Base-by-base conservation (phyloP, 2,113 vertebrate species). In the Grantiella picta region DNA sequence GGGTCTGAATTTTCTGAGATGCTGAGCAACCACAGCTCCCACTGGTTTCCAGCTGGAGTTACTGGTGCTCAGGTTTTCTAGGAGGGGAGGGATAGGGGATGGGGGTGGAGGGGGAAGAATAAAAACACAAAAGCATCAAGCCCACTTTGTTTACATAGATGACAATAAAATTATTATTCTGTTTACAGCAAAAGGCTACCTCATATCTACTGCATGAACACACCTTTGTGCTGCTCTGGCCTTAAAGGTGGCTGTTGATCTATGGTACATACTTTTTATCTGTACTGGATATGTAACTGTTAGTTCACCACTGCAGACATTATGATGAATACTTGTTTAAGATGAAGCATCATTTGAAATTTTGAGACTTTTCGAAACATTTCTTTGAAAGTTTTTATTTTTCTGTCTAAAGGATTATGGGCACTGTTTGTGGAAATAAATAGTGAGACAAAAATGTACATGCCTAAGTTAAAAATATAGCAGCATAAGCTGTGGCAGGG, bases 181-280 rank as follows among this genome's bases (percentile, higher is more conserved):
- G 99, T 99, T 99, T 99, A 99, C 99, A 99, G 98, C 99, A 99
- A 98, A 98, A 98, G 95, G 98, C 99, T 99, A 99, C 99, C 99
- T 99, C 99, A 99, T 99, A 97, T 96, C 96, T 95, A 98, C 98
- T 97, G 97, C 98, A 98, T 97, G 97, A 95, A 96, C 97, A 98
- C 96, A 97, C 96, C 97, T 97, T 93, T 94, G 95, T 98, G 98
- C 98, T 98, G 98, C 98, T 98, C 96, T 97, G 96, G 97, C 97
- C 97, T 96, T 94, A 92, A 97, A 96, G 96, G 96, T 98, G 95
- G 97, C 96, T 98, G 96, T 97, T 94, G 96, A 93, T 94, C 96
- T 97, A 97, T 97, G 98, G 98, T 98, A 98, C 98, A 97, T 96
- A 95, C 94, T 86, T 96, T 96, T 97, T 95, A 94, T 85, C 92